Evolutionary conservation across 2,888 invertebrate genomes (phyloP), one percentile per base, ranked within the genome.

Genomic region (Asteroscopus sphinx): DNA sequence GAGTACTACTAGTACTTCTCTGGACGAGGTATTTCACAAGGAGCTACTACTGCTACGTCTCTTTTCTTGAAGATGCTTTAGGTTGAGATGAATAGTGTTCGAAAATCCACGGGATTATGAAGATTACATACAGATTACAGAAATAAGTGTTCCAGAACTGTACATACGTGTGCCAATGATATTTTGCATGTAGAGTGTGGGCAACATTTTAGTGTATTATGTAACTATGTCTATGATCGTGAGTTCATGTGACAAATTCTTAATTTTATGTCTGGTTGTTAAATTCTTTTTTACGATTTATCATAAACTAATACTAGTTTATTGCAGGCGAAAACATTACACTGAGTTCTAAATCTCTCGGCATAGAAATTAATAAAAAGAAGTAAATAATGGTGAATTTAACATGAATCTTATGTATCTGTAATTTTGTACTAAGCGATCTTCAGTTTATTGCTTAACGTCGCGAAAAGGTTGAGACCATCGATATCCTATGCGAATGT

Each of bases 381-480:
- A 12, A 21, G n/a, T 21, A 21, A 54, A 40, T 46, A 21, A n/a
- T 28, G 15, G 47, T 17, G 11, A 30, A 37, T 66, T 32, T 49
- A 9, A 40, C 35, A 36, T 2, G 0, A 66, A 49, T 32, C 21
- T 21, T 11, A n/a, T n/a, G n/a, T 12, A 33, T 32, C 28, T 67
- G 47, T 41, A 45, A 46, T 53, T 40, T 44, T 7, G 15, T 11
- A 32, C 5, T 45, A 16, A 66, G 58, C 46, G 42, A 40, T 45
- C 6, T 39, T 33, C 9, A 44, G 11, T 47, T 67, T 71, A 67
- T 71, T 21, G 21, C 21, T 21, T 21, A 21, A 21, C 21, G 21
- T 21, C n/a, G n/a, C n/a, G n/a, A n/a, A n/a, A n/a, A n/a, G n/a
- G n/a, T n/a, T n/a, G n/a, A n/a, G n/a, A n/a, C n/a, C n/a, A n/a